These are phyloP conservation scores for Tipula helvola DNA, from an alignment of 2,888 invertebrate species.

Conservation along the genomic window DNA sequence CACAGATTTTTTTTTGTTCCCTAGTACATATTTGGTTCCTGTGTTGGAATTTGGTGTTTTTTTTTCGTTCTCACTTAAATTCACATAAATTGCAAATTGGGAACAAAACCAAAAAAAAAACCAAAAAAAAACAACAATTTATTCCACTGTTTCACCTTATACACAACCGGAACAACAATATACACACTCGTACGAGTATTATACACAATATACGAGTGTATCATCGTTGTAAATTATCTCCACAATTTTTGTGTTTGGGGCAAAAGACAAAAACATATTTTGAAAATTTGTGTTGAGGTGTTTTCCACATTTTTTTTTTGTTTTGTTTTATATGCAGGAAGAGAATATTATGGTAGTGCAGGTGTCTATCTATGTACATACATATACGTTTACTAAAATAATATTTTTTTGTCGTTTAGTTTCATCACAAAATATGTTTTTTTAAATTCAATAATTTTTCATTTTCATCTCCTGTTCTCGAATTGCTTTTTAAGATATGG, in stretches of 20 bases:
- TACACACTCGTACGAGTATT: background rate
- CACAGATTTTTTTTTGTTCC: background rate
- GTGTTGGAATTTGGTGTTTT: background rate
- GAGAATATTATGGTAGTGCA: background rate
- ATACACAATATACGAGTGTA: background rate
- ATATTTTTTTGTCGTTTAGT: background rate
- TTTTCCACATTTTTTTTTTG: background rate
- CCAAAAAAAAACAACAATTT: background rate
- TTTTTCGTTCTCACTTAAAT: background rate
- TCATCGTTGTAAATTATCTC: background rate
- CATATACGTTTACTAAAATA: background rate
- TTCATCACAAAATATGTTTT: background rate
- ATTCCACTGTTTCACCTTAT: background rate
- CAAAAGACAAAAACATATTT: background rate
- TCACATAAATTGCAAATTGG: background rate
- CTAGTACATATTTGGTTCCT: background rate
- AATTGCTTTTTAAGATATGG: background rate
- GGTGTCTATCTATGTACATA: background rate
- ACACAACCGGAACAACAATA: background rate
- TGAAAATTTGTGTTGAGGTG: background rate
- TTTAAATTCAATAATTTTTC: background rate
- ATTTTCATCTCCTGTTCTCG: background rate
- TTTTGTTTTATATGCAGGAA: background rate
- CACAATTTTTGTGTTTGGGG: background rate
- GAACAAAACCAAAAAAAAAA: background rate